A percentile compares a stretch with the other conserved stretches of the same genome.
These are phyloP conservation scores for Agrilus cyanescens DNA, from an alignment of 2,888 invertebrate species.

Conservation along the genomic window DNA sequence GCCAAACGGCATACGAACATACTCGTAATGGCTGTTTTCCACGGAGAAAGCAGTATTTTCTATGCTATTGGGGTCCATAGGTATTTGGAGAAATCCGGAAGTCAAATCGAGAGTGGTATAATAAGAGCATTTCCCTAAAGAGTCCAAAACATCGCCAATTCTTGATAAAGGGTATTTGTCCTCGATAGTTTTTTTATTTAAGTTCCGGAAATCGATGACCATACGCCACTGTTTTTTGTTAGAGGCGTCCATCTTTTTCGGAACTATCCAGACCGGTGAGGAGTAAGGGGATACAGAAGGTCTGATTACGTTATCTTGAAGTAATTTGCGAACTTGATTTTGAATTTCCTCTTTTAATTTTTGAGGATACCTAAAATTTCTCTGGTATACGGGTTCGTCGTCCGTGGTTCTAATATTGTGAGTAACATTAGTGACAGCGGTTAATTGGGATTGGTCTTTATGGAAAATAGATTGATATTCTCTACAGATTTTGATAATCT, in stretches of 20 bases:
- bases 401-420: conserved; percentile 15
- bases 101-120: conserved; percentile 19
- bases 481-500: conserved; percentile 6
- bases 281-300: conserved; percentile 25
- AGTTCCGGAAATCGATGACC: conserved; percentile 21
- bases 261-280: conserved; percentile 26
- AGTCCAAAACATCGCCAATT: conserved; percentile 22
- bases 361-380: conserved; percentile 19
- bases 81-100: conserved; percentile 19
- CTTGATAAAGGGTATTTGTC: conserved; percentile 23
- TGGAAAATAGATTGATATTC: conserved; percentile 13
- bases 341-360: conserved; percentile 20
- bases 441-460: conserved; percentile 5
- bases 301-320: conserved; percentile 23
- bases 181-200: conserved; percentile 21
- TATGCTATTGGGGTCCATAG: conserved; percentile 14
- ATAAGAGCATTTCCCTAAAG: conserved; percentile 19
- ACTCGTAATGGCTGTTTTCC: conserved; percentile 19
- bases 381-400: conserved; percentile 19
- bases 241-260: conserved; percentile 24
- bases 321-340: conserved; percentile 20
- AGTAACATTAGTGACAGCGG: conserved; percentile 15
- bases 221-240: conserved; percentile 24
- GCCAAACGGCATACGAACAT: conserved; percentile 19
- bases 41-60: conserved; percentile 18